Percentiles rank a stretch among this genome's conserved stretches.
These are phyloP conservation scores for Cebus imitator DNA, from an alignment of 2,113 vertebrate species.

Conservation along the genomic window DNA sequence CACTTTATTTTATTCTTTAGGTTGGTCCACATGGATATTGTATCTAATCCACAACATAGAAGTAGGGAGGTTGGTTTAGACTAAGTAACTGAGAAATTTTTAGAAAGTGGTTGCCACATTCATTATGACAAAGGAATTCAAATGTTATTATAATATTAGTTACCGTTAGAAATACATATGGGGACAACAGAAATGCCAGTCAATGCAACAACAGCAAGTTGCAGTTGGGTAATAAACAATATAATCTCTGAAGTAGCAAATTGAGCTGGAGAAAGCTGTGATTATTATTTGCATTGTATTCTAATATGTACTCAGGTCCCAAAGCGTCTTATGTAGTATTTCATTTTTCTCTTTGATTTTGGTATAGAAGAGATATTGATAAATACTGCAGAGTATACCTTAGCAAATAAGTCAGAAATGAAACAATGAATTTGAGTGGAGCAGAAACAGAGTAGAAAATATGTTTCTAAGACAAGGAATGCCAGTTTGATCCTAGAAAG, in stretches of 20 bases:
- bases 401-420: background rate
- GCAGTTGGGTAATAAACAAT: conserved; percentile 55
- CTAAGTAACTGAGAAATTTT: conserved; percentile 37
- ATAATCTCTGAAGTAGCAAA: conserved; percentile 56
- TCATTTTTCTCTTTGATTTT: conserved; percentile 52
- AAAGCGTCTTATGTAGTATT: background rate
- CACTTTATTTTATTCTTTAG: background rate
- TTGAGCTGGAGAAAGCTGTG: conserved; percentile 60
- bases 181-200: conserved; percentile 54
- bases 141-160: conserved; percentile 59
- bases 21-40: background rate
- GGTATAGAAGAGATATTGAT: background rate
- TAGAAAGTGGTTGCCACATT: conserved; percentile 43
- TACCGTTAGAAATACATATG: conserved; percentile 29
- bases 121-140: conserved; percentile 65
- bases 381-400: background rate
- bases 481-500: background rate
- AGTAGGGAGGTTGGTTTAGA: conserved; percentile 41
- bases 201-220: conserved; percentile 46
- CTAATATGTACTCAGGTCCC: background rate
- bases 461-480: conserved; percentile 11
- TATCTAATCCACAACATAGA: conserved; percentile 36
- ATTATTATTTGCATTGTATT: conserved; percentile 46
- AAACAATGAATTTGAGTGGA: background rate
- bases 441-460: background rate